Base-by-base conservation (phyloP, 2,797 vertebrate genomes). In the Acanthopagrus latus region DNA sequence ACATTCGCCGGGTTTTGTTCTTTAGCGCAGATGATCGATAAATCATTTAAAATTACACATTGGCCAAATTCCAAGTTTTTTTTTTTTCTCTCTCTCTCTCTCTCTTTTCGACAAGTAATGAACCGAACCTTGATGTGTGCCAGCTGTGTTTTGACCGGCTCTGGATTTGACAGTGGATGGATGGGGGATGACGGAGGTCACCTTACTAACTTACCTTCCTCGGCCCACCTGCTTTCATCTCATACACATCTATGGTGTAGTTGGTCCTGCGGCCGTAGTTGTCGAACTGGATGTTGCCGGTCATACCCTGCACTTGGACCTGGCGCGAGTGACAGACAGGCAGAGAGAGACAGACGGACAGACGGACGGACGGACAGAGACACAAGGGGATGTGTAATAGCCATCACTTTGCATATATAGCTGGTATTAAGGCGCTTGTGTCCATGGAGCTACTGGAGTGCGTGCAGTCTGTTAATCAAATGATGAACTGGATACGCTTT, bases 291-390 rank as follows among this genome's bases (percentile, higher is more conserved):
- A 99, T 97, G 85, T 99, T 99, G 81, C 98, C 98, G 59, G 98
- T 99, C 98, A 99, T 99, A 67, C 98, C 98, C 86, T 97, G 97
- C 67, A 99, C 97, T 95, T 98, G 97, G 62, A 99, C 98, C 98
- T 99, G 92, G 55, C 82, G 79, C 64, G 73, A 72, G 56, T 41
- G 64, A 81, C 38, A 80, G 69, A 62, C 33, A 57, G 46, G 71
- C 51, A 59, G 44, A 64, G 18, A 52, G 29, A 56, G 16, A 47
- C 16, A 48, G 29, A 3, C 62, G 14, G n/a, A 70, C 27, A 71
- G 14, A 71, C 33, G 27, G n/a, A 52, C 16, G 44, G 4, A 71
- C 8, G 50, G 13, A 81, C 21, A 78, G 58, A 86, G 58, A 86
- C 46, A 82, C n/a, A 71, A 44, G 44, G 54, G 55, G 55, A 64